Conservation (phyloP, 2,113 vertebrate genomes). For the Micronycteris hirsuta region DNA sequence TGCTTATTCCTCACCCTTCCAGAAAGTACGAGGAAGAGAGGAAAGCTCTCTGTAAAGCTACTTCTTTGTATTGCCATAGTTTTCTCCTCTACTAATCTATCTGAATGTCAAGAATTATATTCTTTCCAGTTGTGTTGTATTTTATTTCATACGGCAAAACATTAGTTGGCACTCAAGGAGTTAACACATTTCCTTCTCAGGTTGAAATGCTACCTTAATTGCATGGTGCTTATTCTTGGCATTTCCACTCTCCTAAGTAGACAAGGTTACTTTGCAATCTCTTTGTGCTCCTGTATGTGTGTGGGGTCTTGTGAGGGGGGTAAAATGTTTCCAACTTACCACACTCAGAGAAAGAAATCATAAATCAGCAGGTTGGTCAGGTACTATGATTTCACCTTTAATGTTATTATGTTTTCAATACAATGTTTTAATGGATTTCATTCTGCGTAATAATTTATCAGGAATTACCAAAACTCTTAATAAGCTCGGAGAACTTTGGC, state of each 20-base stretch:
- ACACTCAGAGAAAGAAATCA: slow-evolving; percentile 76
- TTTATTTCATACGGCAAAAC: not conserved
- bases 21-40: not conserved
- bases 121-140: not conserved
- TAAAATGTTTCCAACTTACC: slow-evolving; percentile 73
- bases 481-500: slow-evolving; percentile 75
- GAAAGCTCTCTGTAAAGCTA: not conserved
- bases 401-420: slow-evolving; percentile 77
- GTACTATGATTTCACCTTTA: slow-evolving; percentile 72
- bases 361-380: slow-evolving; percentile 76
- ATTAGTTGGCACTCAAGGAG: slow-evolving; percentile 41
- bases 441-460: slow-evolving; percentile 76
- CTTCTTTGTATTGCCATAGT: not conserved
- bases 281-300: not conserved
- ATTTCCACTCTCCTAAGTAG: slow-evolving; percentile 62
- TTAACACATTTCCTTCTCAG: slow-evolving; percentile 35
- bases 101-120: not conserved
- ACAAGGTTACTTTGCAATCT: slow-evolving; percentile 38
- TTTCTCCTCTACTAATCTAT: not conserved
- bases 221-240: slow-evolving; percentile 46
- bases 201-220: slow-evolving; percentile 62
- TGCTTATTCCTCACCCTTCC: not conserved
- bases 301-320: slow-evolving; percentile 15
- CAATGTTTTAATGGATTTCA: slow-evolving; percentile 76
- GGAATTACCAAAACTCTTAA: slow-evolving; percentile 78